phyloP scores from a whole-genome alignment of 2,113 vertebrate genomes.

The Grallaria varia region DNA sequence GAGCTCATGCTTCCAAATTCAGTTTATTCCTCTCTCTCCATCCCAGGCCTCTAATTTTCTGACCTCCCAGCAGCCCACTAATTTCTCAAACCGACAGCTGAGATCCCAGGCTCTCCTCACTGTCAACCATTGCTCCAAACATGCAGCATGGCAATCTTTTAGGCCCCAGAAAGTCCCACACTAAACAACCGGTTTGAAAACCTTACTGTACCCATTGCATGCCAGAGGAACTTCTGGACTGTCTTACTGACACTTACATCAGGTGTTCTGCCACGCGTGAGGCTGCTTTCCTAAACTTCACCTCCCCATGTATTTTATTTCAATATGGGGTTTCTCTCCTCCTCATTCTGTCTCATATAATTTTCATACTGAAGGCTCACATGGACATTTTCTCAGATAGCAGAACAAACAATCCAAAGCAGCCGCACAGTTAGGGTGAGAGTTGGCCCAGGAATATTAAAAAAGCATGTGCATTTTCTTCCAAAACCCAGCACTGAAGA shows the following conservation, averaged over 20 bases:
- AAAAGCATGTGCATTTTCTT: not conserved
- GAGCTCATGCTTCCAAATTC: constrained; percentile 24
- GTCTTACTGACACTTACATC: not conserved
- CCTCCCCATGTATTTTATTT: not conserved
- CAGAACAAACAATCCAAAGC: not conserved
- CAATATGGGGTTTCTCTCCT: not conserved
- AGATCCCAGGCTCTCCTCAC: not conserved
- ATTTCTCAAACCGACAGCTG: not conserved
- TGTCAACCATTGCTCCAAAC: not conserved
- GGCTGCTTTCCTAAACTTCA: not conserved
- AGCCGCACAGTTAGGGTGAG: not conserved
- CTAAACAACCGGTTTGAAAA: not conserved
- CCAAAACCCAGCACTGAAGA: not conserved
- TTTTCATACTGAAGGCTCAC: not conserved
- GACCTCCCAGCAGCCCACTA: not conserved
- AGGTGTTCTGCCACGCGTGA: not conserved
- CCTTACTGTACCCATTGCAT: not conserved
- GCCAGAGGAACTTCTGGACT: not conserved
- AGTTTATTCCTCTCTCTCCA: not conserved
- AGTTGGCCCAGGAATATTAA: not conserved
- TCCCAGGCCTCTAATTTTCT: not conserved
- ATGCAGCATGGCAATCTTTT: not conserved
- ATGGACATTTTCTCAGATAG: not conserved
- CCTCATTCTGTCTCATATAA: not conserved
- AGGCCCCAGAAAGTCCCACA: not conserved